Conservation (phyloP, 2,888 invertebrate species). For the Ecliptopera silaceata region DNA sequence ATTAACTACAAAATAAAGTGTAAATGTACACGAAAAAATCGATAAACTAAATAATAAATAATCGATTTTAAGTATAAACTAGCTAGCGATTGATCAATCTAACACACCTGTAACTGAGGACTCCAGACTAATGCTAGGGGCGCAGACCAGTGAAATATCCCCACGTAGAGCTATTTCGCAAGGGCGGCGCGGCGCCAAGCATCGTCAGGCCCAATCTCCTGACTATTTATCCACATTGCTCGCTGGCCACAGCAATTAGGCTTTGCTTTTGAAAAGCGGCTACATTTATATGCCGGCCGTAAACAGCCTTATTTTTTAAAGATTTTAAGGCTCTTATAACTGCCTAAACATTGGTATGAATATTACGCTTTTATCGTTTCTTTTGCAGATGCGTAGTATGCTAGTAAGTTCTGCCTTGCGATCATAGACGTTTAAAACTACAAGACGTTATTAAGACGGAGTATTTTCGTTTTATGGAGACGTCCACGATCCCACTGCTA, state of each 20-base stretch:
- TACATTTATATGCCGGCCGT: background rate
- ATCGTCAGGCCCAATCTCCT: constrained; percentile 12
- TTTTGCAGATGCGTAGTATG: too few species aligned
- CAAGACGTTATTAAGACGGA: too few species aligned
- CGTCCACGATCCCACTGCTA: background rate
- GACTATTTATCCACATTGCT: constrained; percentile 17
- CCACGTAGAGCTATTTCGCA: constrained; percentile 8
- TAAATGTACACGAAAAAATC: too few species aligned
- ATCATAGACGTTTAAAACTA: too few species aligned
- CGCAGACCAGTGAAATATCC: background rate
- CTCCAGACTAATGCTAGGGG: background rate
- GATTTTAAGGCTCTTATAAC: too few species aligned
- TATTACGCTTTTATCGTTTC: too few species aligned
- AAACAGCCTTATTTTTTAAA: background rate
- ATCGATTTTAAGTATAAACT: background rate
- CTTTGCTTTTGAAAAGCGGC: background rate
- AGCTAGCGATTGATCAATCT: background rate
- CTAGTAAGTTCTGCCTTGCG: too few species aligned
- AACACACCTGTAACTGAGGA: background rate
- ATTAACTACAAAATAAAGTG: too few species aligned
- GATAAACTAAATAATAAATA: too few species aligned
- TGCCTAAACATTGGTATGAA: too few species aligned
- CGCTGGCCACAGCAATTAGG: constrained; percentile 9
- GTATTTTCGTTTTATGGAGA: too few species aligned
- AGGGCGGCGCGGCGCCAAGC: constrained; percentile 15